A percentile compares a stretch with the other conserved stretches of the same genome.
Conservation (phyloP, 2,888 invertebrate species). For the Ophion obscuratus region DNA sequence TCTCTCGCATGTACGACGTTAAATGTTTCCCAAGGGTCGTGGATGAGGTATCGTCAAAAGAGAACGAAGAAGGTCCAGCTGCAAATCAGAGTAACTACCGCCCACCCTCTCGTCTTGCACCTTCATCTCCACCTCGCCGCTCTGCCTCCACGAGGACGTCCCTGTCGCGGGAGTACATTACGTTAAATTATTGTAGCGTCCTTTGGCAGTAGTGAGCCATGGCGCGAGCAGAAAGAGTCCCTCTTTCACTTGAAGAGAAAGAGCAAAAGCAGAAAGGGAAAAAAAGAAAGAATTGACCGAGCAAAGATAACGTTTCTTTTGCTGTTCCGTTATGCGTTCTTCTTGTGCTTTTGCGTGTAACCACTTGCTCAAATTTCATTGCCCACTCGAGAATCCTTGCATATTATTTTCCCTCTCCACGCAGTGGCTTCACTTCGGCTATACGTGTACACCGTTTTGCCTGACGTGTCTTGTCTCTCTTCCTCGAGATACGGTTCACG, state of each 20-base stretch:
- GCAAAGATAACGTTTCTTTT: conserved; percentile 54
- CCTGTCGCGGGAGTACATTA: conserved; percentile 81
- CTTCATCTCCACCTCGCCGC: conserved; percentile 6
- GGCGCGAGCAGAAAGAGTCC: conserved; percentile 55
- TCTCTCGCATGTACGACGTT: conserved; percentile 43
- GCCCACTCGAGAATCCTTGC: conserved; percentile 52
- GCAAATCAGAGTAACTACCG: conserved; percentile 80
- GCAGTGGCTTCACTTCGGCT: neutral
- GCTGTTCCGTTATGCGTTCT: conserved; percentile 27
- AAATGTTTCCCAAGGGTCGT: conserved; percentile 79
- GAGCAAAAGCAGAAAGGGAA: conserved; percentile 68
- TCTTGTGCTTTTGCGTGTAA: conserved; percentile 14
- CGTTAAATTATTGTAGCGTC: conserved; percentile 78
- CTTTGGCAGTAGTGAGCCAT: conserved; percentile 61
- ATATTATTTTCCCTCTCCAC: conserved; percentile 56
- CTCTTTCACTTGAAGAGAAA: neutral
- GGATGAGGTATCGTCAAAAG: conserved; percentile 80
- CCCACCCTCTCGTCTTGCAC: conserved; percentile 27
- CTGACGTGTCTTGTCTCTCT: neutral
- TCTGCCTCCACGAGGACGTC: conserved; percentile 20
- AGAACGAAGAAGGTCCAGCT: conserved; percentile 76
- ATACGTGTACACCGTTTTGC: conserved; percentile 17
- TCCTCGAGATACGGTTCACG: conserved; percentile 17
- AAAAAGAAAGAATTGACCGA: conserved; percentile 44
- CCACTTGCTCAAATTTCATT: conserved; percentile 62